phyloP scores from a whole-genome alignment of 2,797 vertebrate species.

The Helicolenus hilgendorfi region DNA sequence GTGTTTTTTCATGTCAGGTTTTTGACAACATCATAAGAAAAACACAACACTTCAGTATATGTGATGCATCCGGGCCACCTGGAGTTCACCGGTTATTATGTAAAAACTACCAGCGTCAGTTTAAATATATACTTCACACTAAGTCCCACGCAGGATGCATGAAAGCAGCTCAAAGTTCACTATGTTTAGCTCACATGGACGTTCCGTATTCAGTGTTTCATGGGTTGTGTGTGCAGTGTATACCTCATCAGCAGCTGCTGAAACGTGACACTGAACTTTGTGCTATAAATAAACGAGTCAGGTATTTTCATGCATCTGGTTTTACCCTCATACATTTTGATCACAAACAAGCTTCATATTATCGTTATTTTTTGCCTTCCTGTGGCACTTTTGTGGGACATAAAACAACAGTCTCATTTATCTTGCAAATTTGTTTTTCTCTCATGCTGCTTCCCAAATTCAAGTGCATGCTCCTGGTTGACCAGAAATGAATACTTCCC shows the following conservation, averaged over 20 bases:
- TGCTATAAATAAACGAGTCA: conserved; percentile 12
- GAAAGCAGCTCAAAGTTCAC: conserved; percentile 50
- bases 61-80: background rate
- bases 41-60: background rate
- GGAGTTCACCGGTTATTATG: conserved; percentile 28
- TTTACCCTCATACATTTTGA: background rate
- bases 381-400: background rate
- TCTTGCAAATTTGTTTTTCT: background rate
- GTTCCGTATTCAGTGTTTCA: conserved; percentile 17
- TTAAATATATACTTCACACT: conserved; percentile 36
- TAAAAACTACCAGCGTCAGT: conserved; percentile 3
- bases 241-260: conserved; percentile 9
- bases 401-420: background rate
- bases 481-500: conserved; percentile 8
- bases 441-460: conserved; percentile 42
- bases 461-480: conserved; percentile 60
- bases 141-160: background rate
- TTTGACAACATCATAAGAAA: too few relatives aligned
- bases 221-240: background rate
- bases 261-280: conserved; percentile 32
- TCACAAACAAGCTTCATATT: background rate
- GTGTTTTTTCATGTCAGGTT: too few relatives aligned
- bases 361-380: background rate
- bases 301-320: background rate
- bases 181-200: conserved; percentile 5